Conservation (phyloP, 2,113 vertebrate species). For the Tricholaema leucomelas region DNA sequence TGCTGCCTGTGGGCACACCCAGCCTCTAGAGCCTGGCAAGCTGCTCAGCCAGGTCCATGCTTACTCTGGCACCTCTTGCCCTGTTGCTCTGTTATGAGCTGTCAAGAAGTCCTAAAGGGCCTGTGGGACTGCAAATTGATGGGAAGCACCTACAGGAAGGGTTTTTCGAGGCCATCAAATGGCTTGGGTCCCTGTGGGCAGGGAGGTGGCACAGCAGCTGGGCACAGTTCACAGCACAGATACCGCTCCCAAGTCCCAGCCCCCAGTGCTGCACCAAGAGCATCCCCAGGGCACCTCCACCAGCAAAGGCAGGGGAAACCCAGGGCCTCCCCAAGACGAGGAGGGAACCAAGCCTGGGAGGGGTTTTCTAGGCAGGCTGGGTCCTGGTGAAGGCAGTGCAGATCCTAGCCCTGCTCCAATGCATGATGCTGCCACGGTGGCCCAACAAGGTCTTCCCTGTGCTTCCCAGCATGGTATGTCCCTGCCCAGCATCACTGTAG, state of each 20-base stretch:
- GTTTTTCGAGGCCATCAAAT: background rate
- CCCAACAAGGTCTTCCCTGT: background rate
- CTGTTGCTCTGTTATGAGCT: background rate
- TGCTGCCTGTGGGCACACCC: background rate
- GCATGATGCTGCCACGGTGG: accelerated
- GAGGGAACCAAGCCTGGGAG: background rate
- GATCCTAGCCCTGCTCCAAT: background rate
- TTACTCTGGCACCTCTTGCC: background rate
- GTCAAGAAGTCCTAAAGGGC: background rate
- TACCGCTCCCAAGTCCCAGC: background rate
- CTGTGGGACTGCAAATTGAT: background rate
- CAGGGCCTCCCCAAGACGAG: background rate
- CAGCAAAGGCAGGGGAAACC: background rate
- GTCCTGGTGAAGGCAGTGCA: background rate
- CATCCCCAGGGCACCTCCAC: accelerated
- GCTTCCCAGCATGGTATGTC: accelerated
- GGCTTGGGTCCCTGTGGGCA: accelerated
- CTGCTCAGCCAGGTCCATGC: background rate
- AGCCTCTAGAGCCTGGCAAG: background rate
- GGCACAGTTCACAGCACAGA: background rate
- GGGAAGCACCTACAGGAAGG: background rate
- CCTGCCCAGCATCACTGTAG: background rate
- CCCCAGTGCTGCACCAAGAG: background rate
- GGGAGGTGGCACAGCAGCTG: background rate
- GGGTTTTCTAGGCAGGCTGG: background rate